Evolutionary conservation across 2,113 vertebrate species (phyloP).

Genomic region (Gasterosteus nipponicus): DNA sequence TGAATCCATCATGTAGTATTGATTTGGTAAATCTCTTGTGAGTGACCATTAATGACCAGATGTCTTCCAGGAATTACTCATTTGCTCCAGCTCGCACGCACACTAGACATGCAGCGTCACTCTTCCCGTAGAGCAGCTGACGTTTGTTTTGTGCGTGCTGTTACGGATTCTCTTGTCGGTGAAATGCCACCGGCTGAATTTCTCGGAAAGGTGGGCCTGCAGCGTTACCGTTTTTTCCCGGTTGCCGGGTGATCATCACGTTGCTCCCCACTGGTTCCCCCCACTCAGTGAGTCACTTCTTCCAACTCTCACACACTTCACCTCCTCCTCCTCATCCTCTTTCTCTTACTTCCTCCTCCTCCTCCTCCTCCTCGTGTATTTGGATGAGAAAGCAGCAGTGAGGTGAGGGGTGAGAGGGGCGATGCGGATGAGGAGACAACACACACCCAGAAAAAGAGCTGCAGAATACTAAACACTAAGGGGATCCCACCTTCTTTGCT

Average conservation of each 20-base stretch:
- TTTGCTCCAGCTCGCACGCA: neutral
- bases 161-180: constrained; percentile 41
- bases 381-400: constrained; percentile 35
- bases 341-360: neutral
- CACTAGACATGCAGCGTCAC: neutral
- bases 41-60: constrained; percentile 2
- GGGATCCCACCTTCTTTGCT: constrained; percentile 31
- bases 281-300: constrained; percentile 67
- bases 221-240: constrained; percentile 38
- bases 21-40: constrained; percentile 8
- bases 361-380: constrained; percentile 25
- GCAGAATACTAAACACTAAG: constrained; percentile 70
- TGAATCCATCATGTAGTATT: constrained; percentile 28
- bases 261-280: constrained; percentile 42
- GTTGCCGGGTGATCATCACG: constrained; percentile 40
- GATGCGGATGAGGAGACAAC: constrained; percentile 35
- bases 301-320: constrained; percentile 31
- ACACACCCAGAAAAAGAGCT: constrained; percentile 63
- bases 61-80: constrained; percentile 3
- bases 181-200: constrained; percentile 37
- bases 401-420: constrained; percentile 8
- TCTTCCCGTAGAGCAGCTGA: constrained; percentile 47
- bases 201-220: constrained; percentile 62
- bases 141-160: neutral
- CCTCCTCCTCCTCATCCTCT: neutral